Conservation (phyloP, 2,888 invertebrate species). For the Agrochola lota region DNA sequence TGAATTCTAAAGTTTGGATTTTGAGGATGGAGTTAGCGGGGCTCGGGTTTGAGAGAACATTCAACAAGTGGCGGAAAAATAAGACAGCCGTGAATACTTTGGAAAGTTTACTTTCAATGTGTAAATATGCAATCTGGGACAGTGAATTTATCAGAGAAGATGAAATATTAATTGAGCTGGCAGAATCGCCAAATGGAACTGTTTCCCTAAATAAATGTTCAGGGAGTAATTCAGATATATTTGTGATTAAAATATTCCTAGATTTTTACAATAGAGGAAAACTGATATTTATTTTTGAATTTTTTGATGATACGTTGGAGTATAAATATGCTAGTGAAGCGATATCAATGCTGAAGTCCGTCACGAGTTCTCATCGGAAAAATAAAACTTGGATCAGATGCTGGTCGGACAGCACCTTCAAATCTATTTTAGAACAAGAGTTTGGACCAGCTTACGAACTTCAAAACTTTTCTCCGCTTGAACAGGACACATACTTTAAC, state of each 20-base stretch:
- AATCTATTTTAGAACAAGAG: too few species aligned
- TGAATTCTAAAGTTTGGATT: constrained; percentile 51
- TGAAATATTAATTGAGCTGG: constrained; percentile 9
- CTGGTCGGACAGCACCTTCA: too few species aligned
- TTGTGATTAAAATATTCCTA: constrained; percentile 51
- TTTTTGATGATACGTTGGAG: too few species aligned
- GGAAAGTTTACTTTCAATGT: constrained; percentile 30
- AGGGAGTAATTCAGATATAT: not conserved
- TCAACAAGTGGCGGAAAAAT: too few species aligned
- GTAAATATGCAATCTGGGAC: not conserved
- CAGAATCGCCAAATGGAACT: not conserved
- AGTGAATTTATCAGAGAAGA: too few species aligned
- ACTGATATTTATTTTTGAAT: constrained; percentile 26
- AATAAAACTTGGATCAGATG: too few species aligned
- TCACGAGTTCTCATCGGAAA: not conserved
- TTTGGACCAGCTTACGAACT: too few species aligned
- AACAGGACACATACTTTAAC: too few species aligned
- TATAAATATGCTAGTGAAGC: too few species aligned
- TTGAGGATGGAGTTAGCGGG: constrained; percentile 50
- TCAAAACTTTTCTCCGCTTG: too few species aligned
- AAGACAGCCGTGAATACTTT: constrained; percentile 5
- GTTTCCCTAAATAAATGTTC: not conserved
- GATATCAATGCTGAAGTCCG: constrained; percentile 18
- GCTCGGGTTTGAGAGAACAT: not conserved
- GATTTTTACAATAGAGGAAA: constrained; percentile 23